phyloP scores from a whole-genome alignment of 2,113 vertebrate genomes.

The Regulus satrapa region DNA sequence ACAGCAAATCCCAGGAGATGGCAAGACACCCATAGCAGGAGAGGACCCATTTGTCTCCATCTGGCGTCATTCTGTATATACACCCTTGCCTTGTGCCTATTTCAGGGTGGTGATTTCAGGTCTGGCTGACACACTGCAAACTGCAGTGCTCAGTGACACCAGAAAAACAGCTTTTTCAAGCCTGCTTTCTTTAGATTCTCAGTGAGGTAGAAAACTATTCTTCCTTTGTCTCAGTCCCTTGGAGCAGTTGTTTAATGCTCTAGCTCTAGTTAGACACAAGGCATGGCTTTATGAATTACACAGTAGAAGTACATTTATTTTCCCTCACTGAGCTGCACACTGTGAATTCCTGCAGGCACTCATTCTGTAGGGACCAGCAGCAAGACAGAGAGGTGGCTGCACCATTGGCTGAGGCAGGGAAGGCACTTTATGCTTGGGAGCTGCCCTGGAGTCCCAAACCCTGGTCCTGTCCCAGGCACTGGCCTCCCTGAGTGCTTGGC shows the following conservation, averaged over 20 bases:
- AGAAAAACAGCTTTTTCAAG: not conserved
- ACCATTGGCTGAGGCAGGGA: rapidly evolving
- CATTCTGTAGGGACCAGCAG: not conserved
- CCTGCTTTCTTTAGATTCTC: not conserved
- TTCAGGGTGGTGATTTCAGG: not conserved
- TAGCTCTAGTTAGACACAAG: not conserved
- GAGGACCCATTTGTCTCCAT: not conserved
- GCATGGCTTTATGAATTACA: not conserved
- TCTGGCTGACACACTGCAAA: not conserved
- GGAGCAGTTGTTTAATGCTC: not conserved
- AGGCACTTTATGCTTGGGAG: not conserved
- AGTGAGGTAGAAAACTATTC: not conserved
- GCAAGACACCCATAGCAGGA: not conserved
- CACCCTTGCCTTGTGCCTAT: rapidly evolving
- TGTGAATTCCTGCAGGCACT: not conserved
- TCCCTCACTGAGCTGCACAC: not conserved
- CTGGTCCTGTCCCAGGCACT: not conserved
- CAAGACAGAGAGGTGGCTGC: rapidly evolving
- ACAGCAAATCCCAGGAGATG: not conserved
- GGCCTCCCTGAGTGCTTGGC: no score
- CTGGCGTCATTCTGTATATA: not conserved
- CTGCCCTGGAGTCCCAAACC: not conserved
- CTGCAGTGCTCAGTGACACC: rapidly evolving
- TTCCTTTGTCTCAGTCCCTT: not conserved
- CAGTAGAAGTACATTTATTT: not conserved